Evolutionary conservation across 2,797 vertebrate genomes (phyloP).

Genomic region (Notolabrus celidotus): DNA sequence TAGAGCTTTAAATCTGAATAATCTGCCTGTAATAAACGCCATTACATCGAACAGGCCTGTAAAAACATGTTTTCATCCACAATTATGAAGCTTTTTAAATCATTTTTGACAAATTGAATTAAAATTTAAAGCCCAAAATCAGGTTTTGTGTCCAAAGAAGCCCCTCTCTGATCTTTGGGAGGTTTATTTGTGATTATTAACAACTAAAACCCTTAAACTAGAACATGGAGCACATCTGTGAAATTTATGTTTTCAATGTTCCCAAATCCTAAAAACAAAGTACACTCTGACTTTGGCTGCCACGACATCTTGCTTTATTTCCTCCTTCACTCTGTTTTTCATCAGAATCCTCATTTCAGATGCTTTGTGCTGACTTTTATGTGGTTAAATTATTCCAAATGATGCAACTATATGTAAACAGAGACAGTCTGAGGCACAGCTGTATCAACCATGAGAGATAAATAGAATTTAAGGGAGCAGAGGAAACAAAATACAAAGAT

Average conservation of each 20-base stretch:
- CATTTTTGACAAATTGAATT: constrained; percentile 38
- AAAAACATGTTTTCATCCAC: constrained; percentile 28
- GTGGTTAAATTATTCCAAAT: too few species aligned
- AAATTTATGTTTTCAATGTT: constrained; percentile 17
- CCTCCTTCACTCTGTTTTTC: constrained; percentile 25
- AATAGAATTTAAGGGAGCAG: too few species aligned
- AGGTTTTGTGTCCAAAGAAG: background rate
- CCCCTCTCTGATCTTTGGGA: constrained; percentile 16
- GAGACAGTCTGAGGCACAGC: too few species aligned
- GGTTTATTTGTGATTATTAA: background rate
- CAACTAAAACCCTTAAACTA: constrained; percentile 19
- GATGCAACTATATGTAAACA: too few species aligned
- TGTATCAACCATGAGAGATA: too few species aligned
- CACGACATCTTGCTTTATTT: background rate
- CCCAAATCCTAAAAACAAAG: background rate
- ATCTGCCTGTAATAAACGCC: constrained; percentile 43
- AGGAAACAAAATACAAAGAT: too few species aligned
- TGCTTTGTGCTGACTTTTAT: background rate
- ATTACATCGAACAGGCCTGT: constrained; percentile 29
- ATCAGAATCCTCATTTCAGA: constrained; percentile 21
- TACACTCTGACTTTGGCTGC: constrained; percentile 7
- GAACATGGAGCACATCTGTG: constrained; percentile 12
- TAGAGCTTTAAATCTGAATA: constrained; percentile 47
- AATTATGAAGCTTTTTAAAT: constrained; percentile 43
- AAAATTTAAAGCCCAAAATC: constrained; percentile 27